These are phyloP conservation scores for Lasioglossum leucozonium DNA, from an alignment of 2,888 invertebrate genomes.

Conservation along the genomic window DNA sequence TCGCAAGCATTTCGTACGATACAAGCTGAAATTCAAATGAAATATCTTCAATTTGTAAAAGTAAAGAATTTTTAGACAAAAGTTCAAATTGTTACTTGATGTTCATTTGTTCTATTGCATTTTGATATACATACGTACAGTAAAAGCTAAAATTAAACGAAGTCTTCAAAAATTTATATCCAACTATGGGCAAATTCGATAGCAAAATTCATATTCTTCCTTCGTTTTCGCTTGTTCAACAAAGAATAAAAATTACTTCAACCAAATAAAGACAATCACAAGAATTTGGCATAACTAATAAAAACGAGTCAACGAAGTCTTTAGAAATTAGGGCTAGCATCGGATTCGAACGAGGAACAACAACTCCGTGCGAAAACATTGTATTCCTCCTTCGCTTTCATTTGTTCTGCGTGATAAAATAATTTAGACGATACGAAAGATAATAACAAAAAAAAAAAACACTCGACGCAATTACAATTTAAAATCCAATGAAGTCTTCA, in stretches of 20 bases:
- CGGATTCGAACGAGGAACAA: neutral
- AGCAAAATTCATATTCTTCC: neutral
- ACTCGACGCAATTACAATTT: neutral
- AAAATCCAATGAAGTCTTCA: neutral
- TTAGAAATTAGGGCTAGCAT: neutral
- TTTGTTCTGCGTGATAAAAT: neutral
- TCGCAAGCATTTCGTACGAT: neutral
- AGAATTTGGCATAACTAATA: neutral
- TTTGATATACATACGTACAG: neutral
- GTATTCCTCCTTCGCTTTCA: neutral
- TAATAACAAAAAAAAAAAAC: slow-evolving; percentile 1
- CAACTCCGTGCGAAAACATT: neutral
- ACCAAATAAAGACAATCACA: neutral
- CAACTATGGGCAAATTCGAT: neutral
- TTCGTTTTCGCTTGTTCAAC: neutral
- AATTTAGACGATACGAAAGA: slow-evolving; percentile 6
- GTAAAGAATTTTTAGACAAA: neutral
- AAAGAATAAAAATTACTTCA: neutral
- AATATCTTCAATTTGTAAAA: neutral
- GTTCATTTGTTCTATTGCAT: neutral
- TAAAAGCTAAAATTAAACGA: neutral
- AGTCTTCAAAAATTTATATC: neutral
- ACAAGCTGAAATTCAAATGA: neutral
- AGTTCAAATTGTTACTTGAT: neutral
- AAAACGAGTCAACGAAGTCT: neutral